Base-by-base conservation (phyloP, 2,888 invertebrate genomes). In the Leucophenga montana region DNA sequence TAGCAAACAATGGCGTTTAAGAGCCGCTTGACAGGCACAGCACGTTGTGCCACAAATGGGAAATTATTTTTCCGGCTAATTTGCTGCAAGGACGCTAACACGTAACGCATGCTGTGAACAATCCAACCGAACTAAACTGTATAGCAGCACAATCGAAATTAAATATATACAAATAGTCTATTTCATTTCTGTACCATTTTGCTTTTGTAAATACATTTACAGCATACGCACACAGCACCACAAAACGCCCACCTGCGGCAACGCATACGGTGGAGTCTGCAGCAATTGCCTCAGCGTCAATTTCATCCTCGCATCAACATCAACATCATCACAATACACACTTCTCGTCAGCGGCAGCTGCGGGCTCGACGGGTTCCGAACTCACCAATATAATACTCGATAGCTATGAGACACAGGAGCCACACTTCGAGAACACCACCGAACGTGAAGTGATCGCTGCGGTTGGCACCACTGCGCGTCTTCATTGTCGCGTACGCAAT, bases 381-480 rank as follows among this genome's bases (percentile, higher is more conserved):
- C 79, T 85, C 50, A 85, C 86, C 72, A 87, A 88, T 54, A 71
- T 84, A 5, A 85, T 86, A 66, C 73, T 86, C 62, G 88, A 85
- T 62, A 83, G 78, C 68, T 82, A 79, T 72, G 84, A 85, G 66
- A 81, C 78, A 20, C 70, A 73, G 39, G 85, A 94, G 87, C 95
- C 95, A 33, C 94, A 94, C 90, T 95, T 95, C 90, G 95, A 95
- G 89, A 95, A 95, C 89, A 92, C 93, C 85, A 95, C 95, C 75
- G 92, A 93, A 86, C 91, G 94, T 75, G 95, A 95, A 85, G 92
- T 94, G 85, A 95, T 95, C 82, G 94, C 95, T 77, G 95, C 95
- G 73, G 94, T 95, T 76, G 95, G 95, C 72, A 95, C 95, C 89
- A 94, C 94, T 57, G 95, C 95, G 73, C 94, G 95, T 86, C 91